phyloP scores from a whole-genome alignment of 2,888 invertebrate species.

The Thysanoteuthis rhombus region DNA sequence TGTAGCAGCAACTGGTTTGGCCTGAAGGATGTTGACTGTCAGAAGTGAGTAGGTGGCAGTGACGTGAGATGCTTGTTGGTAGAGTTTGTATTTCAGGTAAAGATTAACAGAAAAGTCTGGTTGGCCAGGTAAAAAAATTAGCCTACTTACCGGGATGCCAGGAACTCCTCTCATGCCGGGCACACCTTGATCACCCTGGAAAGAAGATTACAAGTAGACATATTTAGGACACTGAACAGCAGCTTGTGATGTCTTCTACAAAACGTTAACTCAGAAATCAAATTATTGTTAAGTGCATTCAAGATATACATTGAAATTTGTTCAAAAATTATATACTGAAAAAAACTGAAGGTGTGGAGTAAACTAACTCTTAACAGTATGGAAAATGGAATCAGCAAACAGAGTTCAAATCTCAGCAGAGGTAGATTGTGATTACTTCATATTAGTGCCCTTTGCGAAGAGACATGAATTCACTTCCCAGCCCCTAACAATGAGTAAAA shows the following conservation, averaged over 20 bases:
- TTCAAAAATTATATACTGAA: not conserved
- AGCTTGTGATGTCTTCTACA: not conserved
- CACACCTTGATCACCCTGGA: slow-evolving; percentile 59
- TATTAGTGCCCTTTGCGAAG: too few relatives aligned
- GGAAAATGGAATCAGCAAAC: too few relatives aligned
- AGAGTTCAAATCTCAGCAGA: too few relatives aligned
- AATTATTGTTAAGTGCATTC: not conserved
- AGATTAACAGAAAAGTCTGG: not conserved
- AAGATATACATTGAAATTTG: not conserved
- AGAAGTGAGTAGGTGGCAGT: not conserved
- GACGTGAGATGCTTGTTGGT: not conserved
- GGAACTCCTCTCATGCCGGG: slow-evolving; percentile 63
- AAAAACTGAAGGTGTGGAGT: too few relatives aligned
- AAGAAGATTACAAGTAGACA: slow-evolving; percentile 28
- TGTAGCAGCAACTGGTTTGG: not conserved
- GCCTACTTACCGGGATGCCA: slow-evolving; percentile 61
- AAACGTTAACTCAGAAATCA: not conserved
- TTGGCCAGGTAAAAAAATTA: not conserved
- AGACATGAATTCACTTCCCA: too few relatives aligned
- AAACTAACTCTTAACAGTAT: too few relatives aligned
- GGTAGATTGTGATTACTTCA: too few relatives aligned
- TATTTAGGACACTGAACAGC: not conserved
- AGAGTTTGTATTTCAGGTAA: not conserved
- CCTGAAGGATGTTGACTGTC: not conserved
- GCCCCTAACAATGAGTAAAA: too few relatives aligned